Conservation (phyloP, 2,888 invertebrate genomes). For the Pediacus dermestoides region DNA sequence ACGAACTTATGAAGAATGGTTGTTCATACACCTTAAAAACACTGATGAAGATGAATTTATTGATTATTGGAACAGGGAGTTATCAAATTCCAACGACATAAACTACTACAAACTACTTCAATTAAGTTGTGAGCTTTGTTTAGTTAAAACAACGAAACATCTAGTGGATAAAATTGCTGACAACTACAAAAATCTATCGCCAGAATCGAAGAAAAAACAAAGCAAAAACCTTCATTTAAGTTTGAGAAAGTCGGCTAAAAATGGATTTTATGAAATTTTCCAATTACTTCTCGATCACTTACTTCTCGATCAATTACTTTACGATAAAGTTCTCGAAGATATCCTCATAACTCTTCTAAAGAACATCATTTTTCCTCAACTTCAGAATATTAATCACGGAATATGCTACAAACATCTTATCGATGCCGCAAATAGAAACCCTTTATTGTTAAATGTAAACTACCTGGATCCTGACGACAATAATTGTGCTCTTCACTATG, state of each 20-base stretch:
- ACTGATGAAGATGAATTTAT: too few species aligned
- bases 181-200: slow-evolving; percentile 52
- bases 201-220: too few species aligned
- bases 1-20: slow-evolving; percentile 13
- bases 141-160: slow-evolving; percentile 53
- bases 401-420: too few species aligned
- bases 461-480: slow-evolving; percentile 32
- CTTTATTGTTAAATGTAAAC: slow-evolving; percentile 48
- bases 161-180: slow-evolving; percentile 55
- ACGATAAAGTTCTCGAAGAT: slow-evolving; percentile 24
- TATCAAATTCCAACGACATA: slow-evolving; percentile 34
- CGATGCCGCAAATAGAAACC: slow-evolving; percentile 39
- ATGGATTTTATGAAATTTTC: slow-evolving; percentile 57
- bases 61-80: too few species aligned
- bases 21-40: too few species aligned
- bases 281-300: slow-evolving; percentile 54
- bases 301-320: too few species aligned
- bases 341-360: slow-evolving; percentile 32
- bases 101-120: slow-evolving; percentile 49
- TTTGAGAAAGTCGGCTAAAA: slow-evolving; percentile 60
- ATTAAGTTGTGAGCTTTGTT: slow-evolving; percentile 49
- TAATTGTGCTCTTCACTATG: slow-evolving; percentile 61
- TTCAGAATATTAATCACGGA: slow-evolving; percentile 60
- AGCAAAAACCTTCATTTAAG: slow-evolving; percentile 55
- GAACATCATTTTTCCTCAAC: slow-evolving; percentile 56